Evolutionary conservation across 1,140 invertebrate species (phyloP), one percentile per base, ranked within the genome.

Genomic region (Magallana angulata): DNA sequence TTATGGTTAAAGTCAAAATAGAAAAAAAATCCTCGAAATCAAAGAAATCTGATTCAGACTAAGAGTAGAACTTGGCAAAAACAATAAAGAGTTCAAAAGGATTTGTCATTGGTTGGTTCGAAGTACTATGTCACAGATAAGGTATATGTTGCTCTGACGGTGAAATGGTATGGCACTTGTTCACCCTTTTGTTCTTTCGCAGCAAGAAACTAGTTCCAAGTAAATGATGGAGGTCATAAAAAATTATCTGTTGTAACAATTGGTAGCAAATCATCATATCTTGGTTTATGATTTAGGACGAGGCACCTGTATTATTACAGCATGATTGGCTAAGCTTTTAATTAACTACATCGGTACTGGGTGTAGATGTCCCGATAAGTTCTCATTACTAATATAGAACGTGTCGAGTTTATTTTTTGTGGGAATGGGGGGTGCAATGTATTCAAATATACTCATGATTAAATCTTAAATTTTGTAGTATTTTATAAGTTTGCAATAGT

Each of bases 91-190:
- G 36, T 48, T 48, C 36, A 48, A 48, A 48, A 48, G 36, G 60
- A 62, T 62, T 11, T 16, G 9, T 60, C 16, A 60, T 62, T 62
- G 60, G 59, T 60, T 60, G 59, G 59, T 60, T 60, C 59, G 2
- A 60, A 60, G 11, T 11, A 12, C 11, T 16, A 11, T 60, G 60
- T 62, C 60, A 62, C 6, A 16, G 14, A n/a, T 12, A n/a, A 62
- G 60, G 14, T 7, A 16, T 12, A 12, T 62, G 11, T n/a, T n/a
- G n/a, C 60, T 3, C 36, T 11, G n/a, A n/a, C 14, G 60, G 60
- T n/a, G 60, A 62, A 62, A 62, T 62, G 60, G n/a, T 62, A 62
- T 62, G 60, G 60, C 12, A 62, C 60, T 62, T 62, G 60, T 62
- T 62, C 60, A 62, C 60, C 60, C n/a, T 62, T 62, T n/a, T 62